Conservation (phyloP, 2,888 invertebrate genomes). For the Rosalia funebris region DNA sequence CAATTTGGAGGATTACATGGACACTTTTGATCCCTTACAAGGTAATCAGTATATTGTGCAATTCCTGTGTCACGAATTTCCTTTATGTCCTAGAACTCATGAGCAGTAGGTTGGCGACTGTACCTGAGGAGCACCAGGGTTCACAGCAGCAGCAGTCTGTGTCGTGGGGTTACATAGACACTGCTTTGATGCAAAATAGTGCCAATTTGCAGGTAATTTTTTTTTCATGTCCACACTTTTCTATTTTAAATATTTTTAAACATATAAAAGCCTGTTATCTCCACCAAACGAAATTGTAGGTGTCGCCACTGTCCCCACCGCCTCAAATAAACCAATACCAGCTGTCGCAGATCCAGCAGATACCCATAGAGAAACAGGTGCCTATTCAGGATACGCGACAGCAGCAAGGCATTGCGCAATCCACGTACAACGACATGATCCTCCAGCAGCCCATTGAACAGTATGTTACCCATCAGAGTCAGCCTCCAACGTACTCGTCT, state of each 20-base stretch:
- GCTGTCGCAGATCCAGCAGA: conserved; percentile 35
- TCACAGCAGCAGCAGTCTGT: conserved; percentile 32
- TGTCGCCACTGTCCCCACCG: conserved; percentile 18
- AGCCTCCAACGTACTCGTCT: conserved; percentile 58
- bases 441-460: conserved; percentile 55
- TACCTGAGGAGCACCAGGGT: conserved; percentile 68
- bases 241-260: no score
- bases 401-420: conserved; percentile 16
- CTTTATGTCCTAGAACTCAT: conserved; percentile 65
- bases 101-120: conserved; percentile 69
- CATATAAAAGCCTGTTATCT: no score
- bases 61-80: conserved; percentile 20
- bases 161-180: conserved; percentile 45
- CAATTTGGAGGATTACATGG: conserved; percentile 95
- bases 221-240: no score
- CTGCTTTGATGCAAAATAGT: conserved; percentile 27
- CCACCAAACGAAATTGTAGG: no score
- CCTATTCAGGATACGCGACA: conserved; percentile 44
- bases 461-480: conserved; percentile 56
- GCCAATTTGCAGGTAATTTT: conserved; percentile 37
- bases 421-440: conserved; percentile 28
- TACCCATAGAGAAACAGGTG: conserved; percentile 40
- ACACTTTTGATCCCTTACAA: conserved; percentile 76
- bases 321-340: conserved; percentile 60
- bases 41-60: conserved; percentile 38